Evolutionary conservation across 2,113 vertebrate species (phyloP), one percentile per base, ranked within the genome.

Genomic region (Pelusios castaneus): DNA sequence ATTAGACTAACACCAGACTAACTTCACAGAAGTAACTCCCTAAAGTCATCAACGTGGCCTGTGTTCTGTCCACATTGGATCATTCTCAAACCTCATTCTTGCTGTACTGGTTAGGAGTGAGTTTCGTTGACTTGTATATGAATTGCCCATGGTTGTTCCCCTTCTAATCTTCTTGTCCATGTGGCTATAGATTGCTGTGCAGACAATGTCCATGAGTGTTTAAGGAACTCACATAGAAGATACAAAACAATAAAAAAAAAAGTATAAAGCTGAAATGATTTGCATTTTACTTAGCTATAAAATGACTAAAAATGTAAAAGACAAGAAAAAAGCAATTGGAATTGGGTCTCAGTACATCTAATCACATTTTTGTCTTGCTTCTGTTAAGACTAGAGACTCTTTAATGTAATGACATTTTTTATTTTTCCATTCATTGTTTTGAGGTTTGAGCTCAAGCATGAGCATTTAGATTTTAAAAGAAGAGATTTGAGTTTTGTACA

Each of bases 401-500:
- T 13, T 11, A 70, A 5, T 45, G 41, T 76, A 16, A 80, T 38
- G 60, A 84, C 5, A 43, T 3, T 25, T 4, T 38, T 41, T 75
- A n/a, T 19, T 88, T 51, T 52, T 6, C 1, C 13, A 55, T 79
- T 55, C 31, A 11, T 45, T 54, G 22, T 80, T 43, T 70, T n/a
- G 43, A 24, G 54, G 3, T 76, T 89, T 70, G 38, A 87, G 19
- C 47, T 89, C 49, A 22, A 82, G 19, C 13, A 76, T 43, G 1
- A 43, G 3, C 70, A 21, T 83, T 76, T 88, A 79, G 79, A 86
- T 95, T 92, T 92, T 89, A 73, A 81, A 88, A 84, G 82, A 75
- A 52, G 70, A 91, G 54, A 60, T 10, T 47, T 27, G 85, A 92
- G n/a, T 89, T 93, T 82, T 87, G 83, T 84, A 67, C 81, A 91